Evolutionary conservation across 2,888 invertebrate genomes (phyloP).

Genomic region (Ommatoiulus sabulosus): DNA sequence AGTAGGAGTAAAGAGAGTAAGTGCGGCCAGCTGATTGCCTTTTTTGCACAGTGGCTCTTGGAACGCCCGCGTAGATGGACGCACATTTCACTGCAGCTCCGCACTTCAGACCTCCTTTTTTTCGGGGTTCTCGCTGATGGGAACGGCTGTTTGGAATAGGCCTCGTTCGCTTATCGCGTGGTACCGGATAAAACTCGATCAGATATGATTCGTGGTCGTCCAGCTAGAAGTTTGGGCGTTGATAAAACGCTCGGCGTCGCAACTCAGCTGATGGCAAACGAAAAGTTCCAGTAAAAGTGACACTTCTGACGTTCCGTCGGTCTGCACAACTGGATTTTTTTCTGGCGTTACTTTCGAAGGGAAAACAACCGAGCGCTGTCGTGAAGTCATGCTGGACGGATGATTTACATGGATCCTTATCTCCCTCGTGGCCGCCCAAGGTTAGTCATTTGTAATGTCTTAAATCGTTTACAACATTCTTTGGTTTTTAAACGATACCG

Average conservation of each 20-base stretch:
- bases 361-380: not conserved
- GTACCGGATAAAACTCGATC: not conserved
- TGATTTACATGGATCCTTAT: constrained; percentile 26
- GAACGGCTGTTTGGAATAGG: constrained; percentile 14
- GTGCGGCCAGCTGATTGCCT: not conserved
- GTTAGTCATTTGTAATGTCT: not conserved
- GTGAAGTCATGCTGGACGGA: constrained; percentile 10
- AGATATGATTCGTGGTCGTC: not conserved
- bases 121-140: not conserved
- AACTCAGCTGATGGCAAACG: constrained; percentile 31
- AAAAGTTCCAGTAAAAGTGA: not conserved
- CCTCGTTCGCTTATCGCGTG: constrained; percentile 30
- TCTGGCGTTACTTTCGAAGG: not conserved
- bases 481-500: constrained; percentile 12
- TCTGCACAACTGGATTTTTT: not conserved
- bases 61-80: not conserved
- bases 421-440: constrained; percentile 15
- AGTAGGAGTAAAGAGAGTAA: not conserved
- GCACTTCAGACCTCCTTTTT: too few species aligned
- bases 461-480: not conserved
- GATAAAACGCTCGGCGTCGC: not conserved
- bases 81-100: not conserved
- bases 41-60: not conserved
- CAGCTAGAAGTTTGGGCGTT: not conserved
- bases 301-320: not conserved